Base-by-base conservation (phyloP, 2,113 vertebrate species). In the Prochilodus magdalenae region DNA sequence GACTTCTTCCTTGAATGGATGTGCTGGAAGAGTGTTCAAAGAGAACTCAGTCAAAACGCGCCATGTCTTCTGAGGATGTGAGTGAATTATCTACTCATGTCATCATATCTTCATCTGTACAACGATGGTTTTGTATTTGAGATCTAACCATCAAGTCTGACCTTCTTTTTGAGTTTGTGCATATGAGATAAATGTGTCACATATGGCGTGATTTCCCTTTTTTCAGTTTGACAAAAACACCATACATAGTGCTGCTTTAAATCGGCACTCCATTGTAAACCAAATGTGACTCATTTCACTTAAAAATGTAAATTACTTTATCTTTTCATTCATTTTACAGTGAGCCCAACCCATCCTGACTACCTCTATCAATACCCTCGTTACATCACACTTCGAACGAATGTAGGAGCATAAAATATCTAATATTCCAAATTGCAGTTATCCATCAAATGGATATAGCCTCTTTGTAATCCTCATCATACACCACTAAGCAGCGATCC, bases 381-480 rank as follows among this genome's bases (percentile, higher is more conserved):
- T 40, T 40, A 24, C 36, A 70, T 70, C 66, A 44, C 66, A 53
- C 47, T 53, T 77, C 22, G 29, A n/a, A 26, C 16, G 53, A 24
- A 73, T 49, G 63, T 72, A 82, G n/a, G 36, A 55, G 80, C 80
- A 86, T 89, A 86, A 83, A 84, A 86, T 75, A 73, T 77, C 49
- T 77, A 82, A 86, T 90, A 88, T 86, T 82, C 80, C 73, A 90
- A 51, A 87, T 60, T 72, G 63, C 71, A 80, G 80, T 89, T 87
- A 93, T 91, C 88, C 89, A 87, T 90, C 89, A 88, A 90, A 91
- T 90, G 88, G 90, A 90, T 86, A 81, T 44, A 44, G 44, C 47
- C 49, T 73, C 2, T 79, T 74, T 88, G 77, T 92, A 90, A 93
- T 93, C 91, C 85, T 77, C 67, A 89, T 77, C 67, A 89, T 87